phyloP scores from a whole-genome alignment of 2,888 invertebrate species.

The Xestia xanthographa region DNA sequence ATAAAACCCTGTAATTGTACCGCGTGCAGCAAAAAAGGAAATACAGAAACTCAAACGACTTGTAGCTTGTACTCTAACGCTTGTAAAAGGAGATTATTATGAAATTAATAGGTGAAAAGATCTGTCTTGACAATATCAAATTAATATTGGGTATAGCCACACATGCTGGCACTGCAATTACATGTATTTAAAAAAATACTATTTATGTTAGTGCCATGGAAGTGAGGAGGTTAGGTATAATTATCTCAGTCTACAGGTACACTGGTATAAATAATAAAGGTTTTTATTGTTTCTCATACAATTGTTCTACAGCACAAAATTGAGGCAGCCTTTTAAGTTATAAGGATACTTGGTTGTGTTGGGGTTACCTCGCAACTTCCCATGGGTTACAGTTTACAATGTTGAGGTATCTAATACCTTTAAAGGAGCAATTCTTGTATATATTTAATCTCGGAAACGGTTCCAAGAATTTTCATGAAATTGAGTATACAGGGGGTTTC shows the following conservation, averaged over 20 bases:
- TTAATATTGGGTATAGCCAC: neutral
- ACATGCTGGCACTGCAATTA: neutral
- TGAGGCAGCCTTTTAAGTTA: too few species aligned
- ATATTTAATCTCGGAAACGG: too few species aligned
- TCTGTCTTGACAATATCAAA: neutral
- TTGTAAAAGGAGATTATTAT: slow-evolving; percentile 10
- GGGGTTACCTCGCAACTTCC: too few species aligned
- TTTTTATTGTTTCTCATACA: too few species aligned
- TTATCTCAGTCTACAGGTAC: neutral
- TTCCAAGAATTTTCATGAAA: too few species aligned
- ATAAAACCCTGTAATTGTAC: slow-evolving; percentile 76
- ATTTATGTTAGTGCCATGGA: neutral
- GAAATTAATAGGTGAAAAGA: neutral
- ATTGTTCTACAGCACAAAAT: too few species aligned
- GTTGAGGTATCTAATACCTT: too few species aligned
- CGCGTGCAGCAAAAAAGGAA: slow-evolving; percentile 54
- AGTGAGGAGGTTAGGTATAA: neutral
- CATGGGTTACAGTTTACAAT: too few species aligned
- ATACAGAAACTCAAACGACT: slow-evolving; percentile 57
- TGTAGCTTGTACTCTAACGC: slow-evolving; percentile 2
- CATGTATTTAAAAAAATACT: neutral
- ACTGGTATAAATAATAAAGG: too few species aligned
- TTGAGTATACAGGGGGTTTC: too few species aligned
- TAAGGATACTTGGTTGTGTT: too few species aligned
- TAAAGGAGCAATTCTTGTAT: too few species aligned